Conservation (phyloP, 2,113 vertebrate species). For the Procapra przewalskii region DNA sequence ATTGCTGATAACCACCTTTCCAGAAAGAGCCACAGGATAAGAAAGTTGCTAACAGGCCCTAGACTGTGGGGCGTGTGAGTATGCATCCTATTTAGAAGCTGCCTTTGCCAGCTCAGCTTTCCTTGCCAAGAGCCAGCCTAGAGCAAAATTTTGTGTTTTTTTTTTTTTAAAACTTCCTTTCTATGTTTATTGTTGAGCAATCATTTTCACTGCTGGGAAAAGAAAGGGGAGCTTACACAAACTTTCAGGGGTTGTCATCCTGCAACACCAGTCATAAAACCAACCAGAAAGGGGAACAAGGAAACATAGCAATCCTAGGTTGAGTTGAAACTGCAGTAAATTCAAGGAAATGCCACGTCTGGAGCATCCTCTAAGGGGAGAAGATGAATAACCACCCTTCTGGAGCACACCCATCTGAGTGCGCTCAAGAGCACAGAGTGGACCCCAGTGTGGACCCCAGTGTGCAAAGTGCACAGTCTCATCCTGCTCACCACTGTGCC, state of each 20-base stretch:
- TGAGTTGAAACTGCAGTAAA: neutral
- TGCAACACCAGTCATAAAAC: constrained; percentile 49
- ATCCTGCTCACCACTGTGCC: neutral
- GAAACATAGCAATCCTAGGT: neutral
- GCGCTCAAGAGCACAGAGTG: fast-evolving
- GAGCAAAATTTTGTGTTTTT: constrained; percentile 11
- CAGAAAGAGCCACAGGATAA: neutral
- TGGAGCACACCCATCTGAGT: fast-evolving
- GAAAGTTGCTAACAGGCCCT: neutral
- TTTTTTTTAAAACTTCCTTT: neutral
- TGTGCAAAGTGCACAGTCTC: neutral
- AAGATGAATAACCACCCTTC: neutral
- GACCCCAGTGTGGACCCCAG: neutral
- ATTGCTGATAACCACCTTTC: neutral
- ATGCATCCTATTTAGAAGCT: constrained; percentile 4
- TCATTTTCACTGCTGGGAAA: neutral
- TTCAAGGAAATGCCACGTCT: neutral
- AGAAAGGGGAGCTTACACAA: neutral
- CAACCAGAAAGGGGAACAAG: constrained; percentile 20
- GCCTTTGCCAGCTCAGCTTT: constrained; percentile 12
- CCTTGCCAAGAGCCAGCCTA: constrained; percentile 57
- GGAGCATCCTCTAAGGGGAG: neutral
- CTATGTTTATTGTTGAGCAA: constrained; percentile 51
- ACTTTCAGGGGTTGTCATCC: constrained; percentile 21
- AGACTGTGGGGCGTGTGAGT: neutral